A percentile compares a stretch with the other conserved stretches of the same genome.
Conservation (phyloP, 2,113 vertebrate species). For the Leptobrachium leishanense region DNA sequence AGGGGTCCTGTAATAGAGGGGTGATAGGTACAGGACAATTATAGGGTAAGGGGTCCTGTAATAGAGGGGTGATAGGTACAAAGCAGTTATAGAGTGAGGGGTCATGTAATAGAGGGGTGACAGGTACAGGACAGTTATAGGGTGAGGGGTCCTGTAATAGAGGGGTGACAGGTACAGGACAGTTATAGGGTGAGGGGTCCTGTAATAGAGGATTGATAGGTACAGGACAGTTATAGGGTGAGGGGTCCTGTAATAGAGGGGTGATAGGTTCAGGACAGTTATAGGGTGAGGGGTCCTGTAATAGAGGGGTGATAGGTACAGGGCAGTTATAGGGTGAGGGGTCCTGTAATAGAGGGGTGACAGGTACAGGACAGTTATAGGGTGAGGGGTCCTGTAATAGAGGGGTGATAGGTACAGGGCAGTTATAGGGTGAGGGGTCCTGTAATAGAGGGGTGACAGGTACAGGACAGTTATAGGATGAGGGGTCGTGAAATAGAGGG, state of each 20-base stretch:
- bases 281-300: background rate
- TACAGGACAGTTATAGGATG: background rate
- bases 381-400: background rate
- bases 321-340: background rate
- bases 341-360: background rate
- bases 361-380: constrained; percentile 8
- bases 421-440: no score
- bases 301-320: background rate
- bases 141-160: constrained; percentile 6
- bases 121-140: constrained; percentile 3
- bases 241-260: background rate
- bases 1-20: constrained; percentile 9
- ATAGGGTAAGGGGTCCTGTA: background rate
- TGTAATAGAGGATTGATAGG: background rate
- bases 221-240: constrained; percentile 2
- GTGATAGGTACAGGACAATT: constrained; percentile 7
- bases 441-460: background rate
- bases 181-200: background rate
- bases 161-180: background rate
- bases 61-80: background rate
- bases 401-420: background rate
- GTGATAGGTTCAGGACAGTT: background rate
- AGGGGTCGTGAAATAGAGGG: background rate
- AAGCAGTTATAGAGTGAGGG: background rate
- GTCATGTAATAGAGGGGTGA: constrained; percentile 6